phyloP scores from a whole-genome alignment of 2,888 invertebrate genomes.

The Yponomeuta malinellus region DNA sequence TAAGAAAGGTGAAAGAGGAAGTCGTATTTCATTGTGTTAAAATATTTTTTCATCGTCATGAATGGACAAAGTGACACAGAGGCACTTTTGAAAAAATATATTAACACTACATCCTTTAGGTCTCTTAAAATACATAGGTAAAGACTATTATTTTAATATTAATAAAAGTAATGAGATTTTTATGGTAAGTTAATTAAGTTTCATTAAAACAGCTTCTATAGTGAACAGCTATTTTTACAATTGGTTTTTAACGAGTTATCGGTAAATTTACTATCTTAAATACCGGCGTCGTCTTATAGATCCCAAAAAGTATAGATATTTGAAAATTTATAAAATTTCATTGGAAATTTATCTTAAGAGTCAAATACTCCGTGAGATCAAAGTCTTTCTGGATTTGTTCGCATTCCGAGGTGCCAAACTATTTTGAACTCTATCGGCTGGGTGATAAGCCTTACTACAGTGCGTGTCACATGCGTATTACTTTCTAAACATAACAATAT shows the following conservation, averaged over 20 bases:
- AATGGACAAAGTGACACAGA: not conserved
- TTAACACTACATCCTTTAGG: slow-evolving; percentile 22
- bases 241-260: slow-evolving; percentile 13
- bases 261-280: slow-evolving; percentile 19
- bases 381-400: not conserved
- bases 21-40: slow-evolving; percentile 33
- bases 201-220: slow-evolving; percentile 19
- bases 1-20: slow-evolving; percentile 56
- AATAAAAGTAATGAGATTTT: slow-evolving; percentile 23
- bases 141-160: slow-evolving; percentile 19
- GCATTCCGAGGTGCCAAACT: slow-evolving; percentile 20
- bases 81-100: slow-evolving; percentile 20
- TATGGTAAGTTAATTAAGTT: slow-evolving; percentile 21
- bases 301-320: not conserved
- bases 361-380: slow-evolving; percentile 12
- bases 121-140: slow-evolving; percentile 19
- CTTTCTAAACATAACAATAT: slow-evolving; percentile 19
- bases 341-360: not conserved
- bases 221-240: slow-evolving; percentile 19
- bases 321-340: not conserved
- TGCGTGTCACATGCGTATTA: slow-evolving; percentile 22
- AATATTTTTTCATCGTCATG: slow-evolving; percentile 29
- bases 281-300: not conserved
- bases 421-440: slow-evolving; percentile 13
- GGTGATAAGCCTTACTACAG: slow-evolving; percentile 23